phyloP scores from a whole-genome alignment of 2,113 vertebrate genomes.

The Excalfactoria chinensis region DNA sequence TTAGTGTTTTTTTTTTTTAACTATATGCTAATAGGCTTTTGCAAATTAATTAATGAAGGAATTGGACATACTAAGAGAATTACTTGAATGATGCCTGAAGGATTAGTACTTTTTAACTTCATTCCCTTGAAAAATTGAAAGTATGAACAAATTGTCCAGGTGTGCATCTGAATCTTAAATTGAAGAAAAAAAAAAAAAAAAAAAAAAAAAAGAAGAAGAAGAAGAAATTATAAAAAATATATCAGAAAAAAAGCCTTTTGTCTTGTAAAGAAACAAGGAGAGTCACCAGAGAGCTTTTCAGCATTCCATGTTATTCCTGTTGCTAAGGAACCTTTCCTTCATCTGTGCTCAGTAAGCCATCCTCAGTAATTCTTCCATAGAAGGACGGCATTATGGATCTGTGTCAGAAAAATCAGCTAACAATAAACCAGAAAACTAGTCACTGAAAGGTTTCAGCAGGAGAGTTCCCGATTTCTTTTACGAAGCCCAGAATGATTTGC shows the following conservation, averaged over 20 bases:
- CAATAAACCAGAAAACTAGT: background rate
- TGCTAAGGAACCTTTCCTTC: constrained; percentile 59
- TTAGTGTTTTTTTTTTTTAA: background rate
- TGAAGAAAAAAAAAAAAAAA: background rate
- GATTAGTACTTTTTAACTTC: background rate
- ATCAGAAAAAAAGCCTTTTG: background rate
- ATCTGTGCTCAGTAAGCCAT: constrained; percentile 27
- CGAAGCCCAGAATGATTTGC: background rate
- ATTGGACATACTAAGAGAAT: constrained; percentile 13
- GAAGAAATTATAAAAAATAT: background rate
- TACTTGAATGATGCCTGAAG: background rate
- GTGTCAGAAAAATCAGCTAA: background rate
- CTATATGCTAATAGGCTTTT: constrained; percentile 21
- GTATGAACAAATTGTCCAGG: background rate
- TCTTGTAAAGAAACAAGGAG: background rate
- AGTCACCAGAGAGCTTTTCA: constrained; percentile 42
- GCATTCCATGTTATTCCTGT: constrained; percentile 44
- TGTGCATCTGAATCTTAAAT: background rate
- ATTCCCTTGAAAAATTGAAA: constrained; percentile 22
- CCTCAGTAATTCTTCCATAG: constrained; percentile 14
- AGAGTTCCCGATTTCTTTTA: background rate
- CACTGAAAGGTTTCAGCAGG: background rate
- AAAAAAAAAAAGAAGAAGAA: background rate
- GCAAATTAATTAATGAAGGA: constrained; percentile 60
- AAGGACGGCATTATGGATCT: background rate